Evolutionary conservation across 2,888 invertebrate genomes (phyloP).

Genomic region (Pantelozetes paolii): DNA sequence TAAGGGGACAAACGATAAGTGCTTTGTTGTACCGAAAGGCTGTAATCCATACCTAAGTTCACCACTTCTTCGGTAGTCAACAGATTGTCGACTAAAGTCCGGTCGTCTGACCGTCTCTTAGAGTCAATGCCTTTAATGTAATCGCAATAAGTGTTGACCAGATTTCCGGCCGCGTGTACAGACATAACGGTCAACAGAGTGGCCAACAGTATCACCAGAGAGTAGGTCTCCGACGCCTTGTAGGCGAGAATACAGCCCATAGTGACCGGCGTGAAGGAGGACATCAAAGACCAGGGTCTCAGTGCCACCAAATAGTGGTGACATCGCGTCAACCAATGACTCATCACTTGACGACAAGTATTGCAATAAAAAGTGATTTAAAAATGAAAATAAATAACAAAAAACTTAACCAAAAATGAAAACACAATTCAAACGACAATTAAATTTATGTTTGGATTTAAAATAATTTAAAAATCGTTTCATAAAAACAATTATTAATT

Average conservation of each 20-base stretch:
- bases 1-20: neutral
- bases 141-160: constrained; percentile 94
- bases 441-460: neutral
- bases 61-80: constrained; percentile 77
- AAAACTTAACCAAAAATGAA: neutral
- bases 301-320: constrained; percentile 73
- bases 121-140: constrained; percentile 89
- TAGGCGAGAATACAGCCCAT: constrained; percentile 84
- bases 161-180: constrained; percentile 92
- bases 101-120: constrained; percentile 67
- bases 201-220: constrained; percentile 70
- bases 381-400: neutral
- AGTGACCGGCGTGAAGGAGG: constrained; percentile 82
- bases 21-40: neutral
- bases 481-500: constrained; percentile 2
- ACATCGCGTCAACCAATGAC: constrained; percentile 27
- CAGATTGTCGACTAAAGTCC: constrained; percentile 89
- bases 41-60: constrained; percentile 60
- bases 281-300: constrained; percentile 89
- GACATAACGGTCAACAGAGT: constrained; percentile 81
- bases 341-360: neutral
- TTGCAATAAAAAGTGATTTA: no score
- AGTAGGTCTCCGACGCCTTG: constrained; percentile 69
- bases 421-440: neutral
- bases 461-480: constrained; percentile 11